Base-by-base conservation (phyloP, 2,888 invertebrate species). In the Stictocephala bisonia region DNA sequence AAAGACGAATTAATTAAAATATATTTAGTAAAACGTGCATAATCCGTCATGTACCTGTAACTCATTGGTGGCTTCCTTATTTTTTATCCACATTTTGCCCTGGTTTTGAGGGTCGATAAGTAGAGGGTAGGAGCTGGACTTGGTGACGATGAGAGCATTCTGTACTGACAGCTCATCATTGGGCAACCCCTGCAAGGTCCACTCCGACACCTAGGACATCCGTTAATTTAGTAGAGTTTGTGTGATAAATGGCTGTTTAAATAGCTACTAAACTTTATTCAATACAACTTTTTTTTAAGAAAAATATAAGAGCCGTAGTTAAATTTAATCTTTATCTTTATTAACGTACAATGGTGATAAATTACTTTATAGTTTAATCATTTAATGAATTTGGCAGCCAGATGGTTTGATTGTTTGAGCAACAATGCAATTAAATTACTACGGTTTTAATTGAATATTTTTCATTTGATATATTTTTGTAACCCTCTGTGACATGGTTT, bases 51-150 rank as follows among this genome's bases (percentile, higher is more conserved):
- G 35, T 74, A 84, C 85, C 80, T 84, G 94, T 35, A 98, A 84
- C 81, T 96, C 96, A 83, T 97, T 97, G 44, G 90, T 85, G 24
- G 90, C 88, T 84, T 98, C 97, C 83, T 95, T 96, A 81, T 94
- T 95, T 83, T 96, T 97, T 68, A 98, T 96, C 98, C 98, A 98
- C 85, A 95, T 91, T 84, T 97, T 98, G 13, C 97, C 98, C 85
- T 99, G 98, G 79, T 92, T 96, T 84, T 98, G 98, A 0, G 98
- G 98, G 86, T 98, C 98, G 6, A 98, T 93, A 24, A 98, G 85
- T 29, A 98, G 86, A 0, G 98, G 97, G 85, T 95, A 98, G 1
- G 97, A 95, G 76, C 96, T 91, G 0, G 97, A 96, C 84, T 96
- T 96, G 0, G 97, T 98, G 0, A 96, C 97, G 79, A 98, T 97